These are phyloP conservation scores for Macrosteles quadrilineatus DNA, from an alignment of 1,140 invertebrate genomes.

Conservation along the genomic window DNA sequence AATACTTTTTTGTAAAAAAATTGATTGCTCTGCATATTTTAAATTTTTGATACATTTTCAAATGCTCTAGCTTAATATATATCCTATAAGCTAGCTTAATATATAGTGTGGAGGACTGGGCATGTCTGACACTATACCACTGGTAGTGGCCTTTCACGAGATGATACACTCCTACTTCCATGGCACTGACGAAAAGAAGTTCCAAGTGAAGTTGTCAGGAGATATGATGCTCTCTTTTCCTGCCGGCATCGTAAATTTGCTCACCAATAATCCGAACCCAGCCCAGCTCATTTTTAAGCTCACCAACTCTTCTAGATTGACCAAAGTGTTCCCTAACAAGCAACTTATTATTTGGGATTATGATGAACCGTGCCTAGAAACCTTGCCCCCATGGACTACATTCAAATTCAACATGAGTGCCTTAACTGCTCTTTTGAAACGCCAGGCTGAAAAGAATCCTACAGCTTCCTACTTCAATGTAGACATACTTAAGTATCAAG, in stretches of 20 bases:
- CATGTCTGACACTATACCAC: slow-evolving; percentile 90
- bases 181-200: slow-evolving; percentile 70
- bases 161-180: slow-evolving; percentile 93
- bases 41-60: too few species aligned
- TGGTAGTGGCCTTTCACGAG: slow-evolving; percentile 96
- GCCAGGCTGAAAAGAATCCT: slow-evolving; percentile 91
- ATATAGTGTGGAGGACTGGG: too few species aligned
- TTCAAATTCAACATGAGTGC: slow-evolving; percentile 94
- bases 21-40: too few species aligned
- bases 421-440: slow-evolving; percentile 80
- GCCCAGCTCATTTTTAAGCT: slow-evolving; percentile 87
- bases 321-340: slow-evolving; percentile 86
- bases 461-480: slow-evolving; percentile 97
- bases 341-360: slow-evolving; percentile 82
- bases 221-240: slow-evolving; percentile 98
- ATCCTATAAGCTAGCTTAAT: too few species aligned
- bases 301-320: slow-evolving; percentile 79
- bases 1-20: too few species aligned
- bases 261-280: slow-evolving; percentile 91
- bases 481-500: slow-evolving; percentile 93
- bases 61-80: too few species aligned
- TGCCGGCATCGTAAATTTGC: slow-evolving; percentile 89
- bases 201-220: slow-evolving; percentile 92
- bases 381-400: slow-evolving; percentile 55
- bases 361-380: slow-evolving; percentile 68